phyloP scores from a whole-genome alignment of 1,140 invertebrate species.

The Zophobas atratus region DNA sequence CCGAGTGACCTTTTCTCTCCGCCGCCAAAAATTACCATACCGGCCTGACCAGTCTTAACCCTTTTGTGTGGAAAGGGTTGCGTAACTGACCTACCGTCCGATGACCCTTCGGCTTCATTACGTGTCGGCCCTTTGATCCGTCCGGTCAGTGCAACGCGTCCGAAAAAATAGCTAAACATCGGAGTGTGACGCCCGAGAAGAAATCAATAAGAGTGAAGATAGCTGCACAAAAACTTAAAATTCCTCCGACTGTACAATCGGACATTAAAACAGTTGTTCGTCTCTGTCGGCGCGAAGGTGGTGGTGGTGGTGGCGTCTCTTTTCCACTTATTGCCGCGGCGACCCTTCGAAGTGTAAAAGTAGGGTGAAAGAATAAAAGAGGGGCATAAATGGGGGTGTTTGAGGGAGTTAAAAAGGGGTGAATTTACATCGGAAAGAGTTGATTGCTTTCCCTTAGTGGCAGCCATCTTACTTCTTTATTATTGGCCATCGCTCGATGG shows the following conservation, averaged over 20 bases:
- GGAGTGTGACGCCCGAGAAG: slow-evolving; percentile 34
- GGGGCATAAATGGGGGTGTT: slow-evolving; percentile 61
- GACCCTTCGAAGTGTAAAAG: slow-evolving; percentile 63
- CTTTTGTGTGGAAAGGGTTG: slow-evolving; percentile 23
- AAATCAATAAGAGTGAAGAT: slow-evolving; percentile 29
- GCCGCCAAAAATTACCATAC: slow-evolving; percentile 49
- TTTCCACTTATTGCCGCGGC: slow-evolving; percentile 32
- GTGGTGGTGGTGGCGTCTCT: slow-evolving; percentile 13
- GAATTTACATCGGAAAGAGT: slow-evolving; percentile 66
- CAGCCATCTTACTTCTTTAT: slow-evolving; percentile 64
- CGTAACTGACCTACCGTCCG: slow-evolving; percentile 36
- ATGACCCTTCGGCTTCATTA: slow-evolving; percentile 20
- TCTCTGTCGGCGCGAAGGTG: neutral
- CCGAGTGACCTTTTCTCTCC: slow-evolving; percentile 44
- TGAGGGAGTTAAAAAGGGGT: slow-evolving; percentile 60
- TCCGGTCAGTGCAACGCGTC: neutral
- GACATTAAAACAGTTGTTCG: slow-evolving; percentile 44
- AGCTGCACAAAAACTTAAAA: slow-evolving; percentile 46
- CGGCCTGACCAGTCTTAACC: slow-evolving; percentile 49
- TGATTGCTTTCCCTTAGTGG: slow-evolving; percentile 63
- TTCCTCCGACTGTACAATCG: slow-evolving; percentile 53
- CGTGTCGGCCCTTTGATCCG: neutral
- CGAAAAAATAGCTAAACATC: neutral
- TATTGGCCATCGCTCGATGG: slow-evolving; percentile 58
- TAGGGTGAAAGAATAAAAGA: slow-evolving; percentile 66